Evolutionary conservation across 2,888 invertebrate species (phyloP).

Genomic region (Nipponacmea schrenckii): DNA sequence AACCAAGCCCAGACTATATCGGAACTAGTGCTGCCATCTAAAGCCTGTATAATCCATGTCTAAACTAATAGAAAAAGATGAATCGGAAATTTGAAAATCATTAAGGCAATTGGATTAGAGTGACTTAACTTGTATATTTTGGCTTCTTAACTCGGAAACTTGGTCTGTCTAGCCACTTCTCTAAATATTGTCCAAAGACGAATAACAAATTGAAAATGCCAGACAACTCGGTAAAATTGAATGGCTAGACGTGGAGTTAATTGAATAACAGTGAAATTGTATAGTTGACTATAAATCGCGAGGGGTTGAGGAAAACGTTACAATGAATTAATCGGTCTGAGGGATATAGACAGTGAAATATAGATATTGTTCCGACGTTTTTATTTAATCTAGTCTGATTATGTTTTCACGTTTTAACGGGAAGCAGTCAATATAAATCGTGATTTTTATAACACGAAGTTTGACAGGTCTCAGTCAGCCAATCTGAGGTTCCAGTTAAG

Average conservation of each 20-base stretch:
- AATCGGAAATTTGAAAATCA: too few relatives aligned
- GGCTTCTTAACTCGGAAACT: not conserved
- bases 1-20: too few relatives aligned
- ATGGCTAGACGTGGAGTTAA: not conserved
- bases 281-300: constrained; percentile 1
- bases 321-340: constrained; percentile 3
- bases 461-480: too few relatives aligned
- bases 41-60: too few relatives aligned
- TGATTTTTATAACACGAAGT: too few relatives aligned
- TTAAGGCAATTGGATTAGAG: too few relatives aligned
- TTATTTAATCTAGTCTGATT: not conserved
- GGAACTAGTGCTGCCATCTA: too few relatives aligned
- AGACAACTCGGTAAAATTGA: not conserved
- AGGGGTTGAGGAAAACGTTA: not conserved
- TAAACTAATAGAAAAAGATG: too few relatives aligned
- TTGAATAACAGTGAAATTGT: not conserved
- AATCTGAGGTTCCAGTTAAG: too few relatives aligned
- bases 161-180: not conserved
- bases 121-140: not conserved
- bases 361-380: constrained; percentile 1
- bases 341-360: not conserved
- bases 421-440: too few relatives aligned
- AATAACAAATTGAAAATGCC: not conserved
- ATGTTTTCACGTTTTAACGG: not conserved
- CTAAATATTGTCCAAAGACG: constrained; percentile 1